Percentiles rank a stretch among this genome's conserved stretches.
Evolutionary conservation across 2,797 vertebrate species (phyloP).

Genomic region (Notolabrus celidotus): DNA sequence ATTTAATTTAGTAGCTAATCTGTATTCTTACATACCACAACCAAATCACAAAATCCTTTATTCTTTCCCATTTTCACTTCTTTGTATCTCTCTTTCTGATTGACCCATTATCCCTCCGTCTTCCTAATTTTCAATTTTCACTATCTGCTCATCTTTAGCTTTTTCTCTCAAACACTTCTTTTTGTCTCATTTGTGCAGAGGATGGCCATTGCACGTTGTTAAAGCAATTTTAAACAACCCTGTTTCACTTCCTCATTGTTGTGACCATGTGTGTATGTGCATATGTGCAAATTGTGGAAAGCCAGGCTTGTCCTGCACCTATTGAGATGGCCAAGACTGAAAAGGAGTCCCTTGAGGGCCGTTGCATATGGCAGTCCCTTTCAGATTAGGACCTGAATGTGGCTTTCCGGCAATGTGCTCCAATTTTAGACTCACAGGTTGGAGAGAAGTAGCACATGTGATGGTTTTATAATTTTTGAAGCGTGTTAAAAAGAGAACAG

Average conservation of each 20-base stretch:
- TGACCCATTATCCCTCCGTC: conserved; percentile 15
- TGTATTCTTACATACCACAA: neutral
- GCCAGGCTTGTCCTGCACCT: conserved; percentile 38
- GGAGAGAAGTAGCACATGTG: conserved; percentile 43
- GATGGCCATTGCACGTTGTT: conserved; percentile 31
- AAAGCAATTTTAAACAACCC: conserved; percentile 34
- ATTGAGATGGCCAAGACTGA: conserved; percentile 53
- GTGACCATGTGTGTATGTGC: conserved; percentile 11
- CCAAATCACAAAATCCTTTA: neutral
- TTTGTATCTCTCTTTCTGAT: neutral
- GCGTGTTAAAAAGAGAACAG: conserved; percentile 20
- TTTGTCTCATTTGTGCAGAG: conserved; percentile 26
- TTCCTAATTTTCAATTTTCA: conserved; percentile 21
- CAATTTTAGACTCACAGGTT: conserved; percentile 59
- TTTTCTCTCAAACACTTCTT: neutral
- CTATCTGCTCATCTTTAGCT: conserved; percentile 2
- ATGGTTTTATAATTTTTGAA: conserved; percentile 41
- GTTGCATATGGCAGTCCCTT: conserved; percentile 59
- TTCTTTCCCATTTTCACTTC: conserved; percentile 11
- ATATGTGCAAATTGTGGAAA: conserved; percentile 28
- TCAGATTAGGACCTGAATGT: conserved; percentile 57
- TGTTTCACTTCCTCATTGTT: conserved; percentile 20
- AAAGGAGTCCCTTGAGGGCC: conserved; percentile 53
- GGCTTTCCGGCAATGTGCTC: conserved; percentile 53
- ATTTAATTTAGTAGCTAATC: neutral